Conservation (phyloP, 2,888 invertebrate genomes). For the Dastarcus helophoroides region DNA sequence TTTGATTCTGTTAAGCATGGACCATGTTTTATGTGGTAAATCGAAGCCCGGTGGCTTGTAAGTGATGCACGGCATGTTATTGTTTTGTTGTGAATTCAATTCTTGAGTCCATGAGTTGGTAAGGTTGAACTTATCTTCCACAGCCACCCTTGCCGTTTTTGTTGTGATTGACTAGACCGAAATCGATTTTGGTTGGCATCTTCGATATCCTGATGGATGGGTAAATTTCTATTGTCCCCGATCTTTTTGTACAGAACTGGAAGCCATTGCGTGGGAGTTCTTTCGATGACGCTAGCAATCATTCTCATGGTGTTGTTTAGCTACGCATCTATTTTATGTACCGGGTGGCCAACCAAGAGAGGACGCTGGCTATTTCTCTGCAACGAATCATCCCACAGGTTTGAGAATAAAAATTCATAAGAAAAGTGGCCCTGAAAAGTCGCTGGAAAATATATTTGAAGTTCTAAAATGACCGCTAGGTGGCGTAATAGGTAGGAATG, state of each 20-base stretch:
- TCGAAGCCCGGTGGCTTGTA: slow-evolving; percentile 1
- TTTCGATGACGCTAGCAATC: slow-evolving; percentile 1
- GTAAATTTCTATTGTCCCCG: no score
- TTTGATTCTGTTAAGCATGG: slow-evolving; percentile 1
- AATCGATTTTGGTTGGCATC: no score
- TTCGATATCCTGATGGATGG: no score
- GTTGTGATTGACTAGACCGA: slow-evolving; percentile 1
- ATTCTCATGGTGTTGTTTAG: slow-evolving; percentile 1
- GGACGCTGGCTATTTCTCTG: no score
- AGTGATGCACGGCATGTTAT: slow-evolving; percentile 3
- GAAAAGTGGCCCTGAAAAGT: no score
- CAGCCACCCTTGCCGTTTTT: slow-evolving; percentile 1
- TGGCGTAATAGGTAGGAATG: no score
- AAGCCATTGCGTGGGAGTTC: not conserved
- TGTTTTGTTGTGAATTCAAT: slow-evolving; percentile 1
- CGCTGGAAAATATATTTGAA: no score
- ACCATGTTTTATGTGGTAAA: slow-evolving; percentile 1
- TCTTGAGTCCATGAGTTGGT: not conserved
- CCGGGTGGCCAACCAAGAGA: no score
- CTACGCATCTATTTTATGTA: slow-evolving; percentile 1
- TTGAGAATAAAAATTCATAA: no score
- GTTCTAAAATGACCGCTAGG: no score
- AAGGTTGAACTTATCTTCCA: slow-evolving; percentile 1
- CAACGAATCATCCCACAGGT: no score
- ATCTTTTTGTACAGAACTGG: no score